Percentiles rank a stretch among this genome's conserved stretches.
Conservation (phyloP, 2,797 vertebrate species). For the Syndactyla subalaris region DNA sequence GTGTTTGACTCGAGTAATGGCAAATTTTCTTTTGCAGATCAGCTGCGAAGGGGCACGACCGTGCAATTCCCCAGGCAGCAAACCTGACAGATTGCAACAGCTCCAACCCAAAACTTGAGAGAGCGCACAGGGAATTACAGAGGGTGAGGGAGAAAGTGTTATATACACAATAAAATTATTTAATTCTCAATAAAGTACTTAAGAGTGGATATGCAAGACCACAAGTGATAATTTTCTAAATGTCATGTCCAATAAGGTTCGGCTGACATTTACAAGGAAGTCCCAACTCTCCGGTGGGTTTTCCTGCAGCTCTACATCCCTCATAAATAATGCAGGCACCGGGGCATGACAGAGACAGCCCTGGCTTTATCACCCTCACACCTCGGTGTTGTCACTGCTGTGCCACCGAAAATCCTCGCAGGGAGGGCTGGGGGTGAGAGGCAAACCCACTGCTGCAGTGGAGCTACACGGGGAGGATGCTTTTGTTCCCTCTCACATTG, state of each 20-base stretch:
- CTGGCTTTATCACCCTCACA: neutral
- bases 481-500: neutral
- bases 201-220: conserved; percentile 32
- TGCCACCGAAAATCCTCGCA: neutral
- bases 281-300: conserved; percentile 70
- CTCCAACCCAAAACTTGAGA: neutral
- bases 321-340: conserved; percentile 62
- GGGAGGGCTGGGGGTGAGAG: neutral
- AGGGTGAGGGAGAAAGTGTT: conserved; percentile 25
- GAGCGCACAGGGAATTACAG: neutral
- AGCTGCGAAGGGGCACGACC: conserved; percentile 40
- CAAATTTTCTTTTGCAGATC: conserved; percentile 50
- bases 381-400: neutral
- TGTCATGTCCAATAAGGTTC: conserved; percentile 75
- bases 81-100: conserved; percentile 21
- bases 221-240: conserved; percentile 75
- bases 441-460: neutral
- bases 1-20: conserved; percentile 20
- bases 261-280: conserved; percentile 77
- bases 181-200: conserved; percentile 67
- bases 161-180: conserved; percentile 34
- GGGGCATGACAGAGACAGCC: neutral
- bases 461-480: neutral
- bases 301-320: conserved; percentile 19
- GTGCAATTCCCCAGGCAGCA: conserved; percentile 31